A percentile compares a stretch with the other conserved stretches of the same genome.
Evolutionary conservation across 2,113 vertebrate genomes (phyloP).

Genomic region (Perca schrenkii): DNA sequence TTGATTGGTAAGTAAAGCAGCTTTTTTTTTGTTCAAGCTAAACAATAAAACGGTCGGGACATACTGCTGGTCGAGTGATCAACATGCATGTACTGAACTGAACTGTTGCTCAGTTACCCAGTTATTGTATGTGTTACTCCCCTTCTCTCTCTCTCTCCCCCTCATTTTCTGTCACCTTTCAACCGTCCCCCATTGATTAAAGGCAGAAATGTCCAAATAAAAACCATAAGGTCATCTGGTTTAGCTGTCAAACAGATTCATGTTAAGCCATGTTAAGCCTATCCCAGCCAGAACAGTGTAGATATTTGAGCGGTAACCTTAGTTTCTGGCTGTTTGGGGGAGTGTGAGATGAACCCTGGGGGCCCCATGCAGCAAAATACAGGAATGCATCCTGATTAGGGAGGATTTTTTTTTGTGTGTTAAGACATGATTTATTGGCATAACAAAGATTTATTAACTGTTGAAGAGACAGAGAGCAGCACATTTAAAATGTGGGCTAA

Average conservation of each 20-base stretch:
- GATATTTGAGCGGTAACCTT: constrained; percentile 2
- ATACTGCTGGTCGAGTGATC: constrained; percentile 7
- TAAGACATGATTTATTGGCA: constrained; percentile 53
- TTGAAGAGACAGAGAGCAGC: constrained; percentile 12
- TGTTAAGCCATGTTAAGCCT: not conserved
- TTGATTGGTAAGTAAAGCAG: not conserved
- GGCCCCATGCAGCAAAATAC: constrained; percentile 50
- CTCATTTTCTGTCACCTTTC: constrained; percentile 14
- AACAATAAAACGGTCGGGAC: not conserved
- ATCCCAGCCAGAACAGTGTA: not conserved
- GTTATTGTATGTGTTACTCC: not conserved
- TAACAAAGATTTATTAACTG: constrained; percentile 28
- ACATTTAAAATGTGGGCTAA: not conserved
- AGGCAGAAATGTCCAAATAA: not conserved
- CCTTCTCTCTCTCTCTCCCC: not conserved
- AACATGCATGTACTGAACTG: constrained; percentile 41
- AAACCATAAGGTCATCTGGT: not conserved
- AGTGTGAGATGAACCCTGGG: constrained; percentile 46
- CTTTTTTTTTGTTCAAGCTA: not conserved
- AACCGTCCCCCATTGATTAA: not conserved
- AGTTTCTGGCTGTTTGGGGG: constrained; percentile 27
- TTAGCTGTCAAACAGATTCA: constrained; percentile 1
- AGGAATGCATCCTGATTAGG: constrained; percentile 64
- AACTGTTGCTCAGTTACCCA: constrained; percentile 13
- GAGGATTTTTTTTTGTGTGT: constrained; percentile 41